Percentiles rank a stretch among this genome's conserved stretches.
phyloP scores from a whole-genome alignment of 2,888 invertebrate genomes.

The Podabrus alpinus region DNA sequence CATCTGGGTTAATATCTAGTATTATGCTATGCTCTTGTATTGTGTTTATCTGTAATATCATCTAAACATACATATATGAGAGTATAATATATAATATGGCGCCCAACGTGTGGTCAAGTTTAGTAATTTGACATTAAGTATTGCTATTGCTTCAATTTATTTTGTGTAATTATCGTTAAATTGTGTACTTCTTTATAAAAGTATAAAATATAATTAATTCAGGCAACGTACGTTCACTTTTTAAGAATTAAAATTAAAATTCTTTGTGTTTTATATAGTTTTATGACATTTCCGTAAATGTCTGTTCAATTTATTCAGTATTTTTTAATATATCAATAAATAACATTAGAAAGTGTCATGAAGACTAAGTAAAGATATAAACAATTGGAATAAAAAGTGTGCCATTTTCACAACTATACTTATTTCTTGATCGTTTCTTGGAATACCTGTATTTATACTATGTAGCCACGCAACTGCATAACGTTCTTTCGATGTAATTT shows the following conservation, averaged over 20 bases:
- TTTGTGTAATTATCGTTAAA: background rate
- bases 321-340: conserved; percentile 10
- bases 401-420: conserved; percentile 25
- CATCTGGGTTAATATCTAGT: background rate
- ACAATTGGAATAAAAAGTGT: conserved; percentile 26
- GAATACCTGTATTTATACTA: conserved; percentile 9
- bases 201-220: background rate
- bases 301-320: background rate
- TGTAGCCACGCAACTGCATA: conserved; percentile 4
- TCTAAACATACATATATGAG: background rate
- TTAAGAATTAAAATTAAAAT: background rate
- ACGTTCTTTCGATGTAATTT: conserved; percentile 21
- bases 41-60: background rate
- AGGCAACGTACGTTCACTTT: background rate
- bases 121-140: background rate
- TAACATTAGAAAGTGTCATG: conserved; percentile 28
- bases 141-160: background rate
- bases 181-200: background rate
- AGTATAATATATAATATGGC: background rate
- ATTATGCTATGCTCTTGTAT: background rate
- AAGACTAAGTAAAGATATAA: conserved; percentile 23
- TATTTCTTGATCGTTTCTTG: conserved; percentile 16
- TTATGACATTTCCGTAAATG: background rate
- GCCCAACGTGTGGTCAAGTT: background rate
- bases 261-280: background rate